Conservation (phyloP, 1,140 invertebrate species). For the Cotesia vestalis region DNA sequence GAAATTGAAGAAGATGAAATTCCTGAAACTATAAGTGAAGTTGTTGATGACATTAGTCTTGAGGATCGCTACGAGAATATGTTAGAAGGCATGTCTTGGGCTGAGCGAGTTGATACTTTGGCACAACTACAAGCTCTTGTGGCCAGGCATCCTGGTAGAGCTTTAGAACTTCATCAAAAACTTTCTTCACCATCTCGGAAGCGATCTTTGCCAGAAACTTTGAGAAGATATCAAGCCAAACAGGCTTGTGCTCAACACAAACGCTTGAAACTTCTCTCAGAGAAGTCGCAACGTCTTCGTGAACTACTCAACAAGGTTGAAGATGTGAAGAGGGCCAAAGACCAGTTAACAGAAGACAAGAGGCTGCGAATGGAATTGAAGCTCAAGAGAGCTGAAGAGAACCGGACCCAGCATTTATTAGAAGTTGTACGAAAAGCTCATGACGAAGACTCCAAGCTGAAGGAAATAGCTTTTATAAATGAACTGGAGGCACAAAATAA, state of each 20-base stretch:
- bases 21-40: constrained; percentile 39
- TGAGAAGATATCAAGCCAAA: constrained; percentile 83
- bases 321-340: constrained; percentile 87
- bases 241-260: constrained; percentile 85
- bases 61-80: constrained; percentile 74
- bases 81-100: constrained; percentile 80
- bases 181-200: constrained; percentile 89
- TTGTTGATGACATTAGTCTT: constrained; percentile 57
- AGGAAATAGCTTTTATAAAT: constrained; percentile 98
- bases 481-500: constrained; percentile 95
- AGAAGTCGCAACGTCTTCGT: constrained; percentile 85
- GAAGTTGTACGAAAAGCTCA: constrained; percentile 93
- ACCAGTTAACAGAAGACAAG: constrained; percentile 85
- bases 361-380: constrained; percentile 85
- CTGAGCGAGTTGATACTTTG: constrained; percentile 79
- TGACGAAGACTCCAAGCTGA: constrained; percentile 95
- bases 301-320: constrained; percentile 89
- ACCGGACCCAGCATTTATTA: constrained; percentile 80
- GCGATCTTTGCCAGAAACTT: constrained; percentile 82
- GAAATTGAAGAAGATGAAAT: constrained; percentile 67
- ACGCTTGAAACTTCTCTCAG: constrained; percentile 81
- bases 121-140: constrained; percentile 79
- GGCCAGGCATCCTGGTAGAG: constrained; percentile 86
- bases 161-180: constrained; percentile 91
- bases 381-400: constrained; percentile 90